Evolutionary conservation across 2,797 vertebrate species (phyloP), one percentile per base, ranked within the genome.

Genomic region (Mallotus villosus): DNA sequence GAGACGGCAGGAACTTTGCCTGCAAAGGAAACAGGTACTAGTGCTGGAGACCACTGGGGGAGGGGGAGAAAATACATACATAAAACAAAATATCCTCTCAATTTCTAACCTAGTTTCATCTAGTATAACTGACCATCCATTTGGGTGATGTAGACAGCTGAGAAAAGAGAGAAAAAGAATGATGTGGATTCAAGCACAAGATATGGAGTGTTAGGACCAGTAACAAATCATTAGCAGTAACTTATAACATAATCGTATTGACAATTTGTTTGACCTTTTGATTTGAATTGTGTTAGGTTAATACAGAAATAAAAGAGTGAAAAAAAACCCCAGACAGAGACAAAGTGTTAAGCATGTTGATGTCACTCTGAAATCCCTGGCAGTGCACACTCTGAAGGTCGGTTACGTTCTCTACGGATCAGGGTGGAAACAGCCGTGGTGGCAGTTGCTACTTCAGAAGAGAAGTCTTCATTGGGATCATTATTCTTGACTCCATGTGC

Each of bases 401-500:
- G 67, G 73, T 80, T 76, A 75, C 22, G 37, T 74, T 79, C 72
- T 74, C 55, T 9, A 75, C 46, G 73, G 69, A 77, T 80, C 69
- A 64, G 74, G 71, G 75, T 68, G 72, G 67, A 46, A 70, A 29
- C 73, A 41, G 81, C 53, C 71, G 74, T 37, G 76, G 78, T 29
- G 19, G 46, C 24, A 6, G 8, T 41, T 4, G 62, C 83, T 89
- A 93, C 89, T 92, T 90, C 77, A 92, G 60, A 73, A 92, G 92
- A 0, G 93, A 94, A 16, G 5, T 80, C 81, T 92, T 93, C 88
- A 92, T 86, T 41, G 93, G 93, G 80, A 94, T 94, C 92, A 94
- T 94, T 87, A 94, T 89, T 77, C 92, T 91, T 17, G 92, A 93
- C 34, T 93, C 92, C 91, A 94, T 93, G 87, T 92, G 89, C 78